phyloP scores from a whole-genome alignment of 2,888 invertebrate genomes.

The Caenorhabditis afra region DNA sequence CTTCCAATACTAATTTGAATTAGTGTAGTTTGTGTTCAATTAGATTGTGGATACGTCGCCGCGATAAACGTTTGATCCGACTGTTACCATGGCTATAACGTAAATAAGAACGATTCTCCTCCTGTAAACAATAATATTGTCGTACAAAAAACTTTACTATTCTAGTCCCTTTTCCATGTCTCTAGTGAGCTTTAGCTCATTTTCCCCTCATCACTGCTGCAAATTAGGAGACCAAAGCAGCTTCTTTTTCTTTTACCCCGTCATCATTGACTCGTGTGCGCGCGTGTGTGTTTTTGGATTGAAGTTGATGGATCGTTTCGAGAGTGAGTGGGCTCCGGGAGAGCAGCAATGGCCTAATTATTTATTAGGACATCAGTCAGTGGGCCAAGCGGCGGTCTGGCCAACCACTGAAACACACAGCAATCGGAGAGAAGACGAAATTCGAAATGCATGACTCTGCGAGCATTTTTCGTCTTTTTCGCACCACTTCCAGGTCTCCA shows the following conservation, averaged over 20 bases:
- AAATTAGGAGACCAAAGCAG: conserved; percentile 18
- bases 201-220: background rate
- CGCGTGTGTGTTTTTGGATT: background rate
- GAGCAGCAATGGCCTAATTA: conserved; percentile 14
- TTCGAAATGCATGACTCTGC: conserved; percentile 10
- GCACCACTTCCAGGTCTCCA: background rate
- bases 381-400: background rate
- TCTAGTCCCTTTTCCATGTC: conserved; percentile 5
- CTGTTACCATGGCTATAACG: conserved; percentile 4
- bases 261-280: no score
- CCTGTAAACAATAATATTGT: background rate
- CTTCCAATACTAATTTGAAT: conserved; percentile 68
- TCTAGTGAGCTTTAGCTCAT: background rate
- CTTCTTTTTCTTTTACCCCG: background rate
- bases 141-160: background rate
- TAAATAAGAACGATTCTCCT: background rate
- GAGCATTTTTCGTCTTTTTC: background rate
- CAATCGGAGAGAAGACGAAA: background rate
- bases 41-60: conserved; percentile 42
- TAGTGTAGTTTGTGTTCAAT: conserved; percentile 15
- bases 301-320: conserved; percentile 27
- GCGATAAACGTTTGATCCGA: conserved; percentile 22
- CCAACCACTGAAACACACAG: conserved; percentile 3
- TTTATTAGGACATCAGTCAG: conserved; percentile 44
- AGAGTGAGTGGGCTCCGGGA: conserved; percentile 11